Conservation (phyloP, 2,113 vertebrate genomes). For the Thryonomys swinderianus region DNA sequence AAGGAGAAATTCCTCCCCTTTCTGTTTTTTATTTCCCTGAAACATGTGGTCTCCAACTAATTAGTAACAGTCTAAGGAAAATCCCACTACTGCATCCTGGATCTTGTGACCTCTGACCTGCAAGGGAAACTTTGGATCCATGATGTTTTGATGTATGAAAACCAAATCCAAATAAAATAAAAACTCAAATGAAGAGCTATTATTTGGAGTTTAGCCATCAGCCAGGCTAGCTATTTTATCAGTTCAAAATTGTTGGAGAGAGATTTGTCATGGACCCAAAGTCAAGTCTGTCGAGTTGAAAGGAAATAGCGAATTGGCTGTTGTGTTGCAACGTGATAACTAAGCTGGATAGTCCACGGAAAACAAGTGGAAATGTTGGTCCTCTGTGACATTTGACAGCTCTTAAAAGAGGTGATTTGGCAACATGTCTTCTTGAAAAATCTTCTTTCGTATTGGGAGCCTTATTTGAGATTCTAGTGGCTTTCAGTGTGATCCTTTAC, state of each 20-base stretch:
- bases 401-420: not conserved
- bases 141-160: slow-evolving; percentile 73
- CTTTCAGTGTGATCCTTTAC: not conserved
- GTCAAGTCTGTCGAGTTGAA: slow-evolving; percentile 51
- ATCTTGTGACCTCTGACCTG: slow-evolving; percentile 66
- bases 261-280: slow-evolving; percentile 58
- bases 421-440: not conserved
- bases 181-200: slow-evolving; percentile 58
- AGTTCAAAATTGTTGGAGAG: slow-evolving; percentile 6
- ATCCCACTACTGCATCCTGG: slow-evolving; percentile 69
- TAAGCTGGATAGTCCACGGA: slow-evolving; percentile 33
- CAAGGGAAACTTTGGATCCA: slow-evolving; percentile 71
- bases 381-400: not conserved
- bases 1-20: slow-evolving; percentile 65
- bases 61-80: slow-evolving; percentile 75
- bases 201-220: slow-evolving; percentile 57
- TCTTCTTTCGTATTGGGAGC: not conserved
- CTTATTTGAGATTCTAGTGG: not conserved
- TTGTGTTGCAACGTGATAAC: slow-evolving; percentile 36
- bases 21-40: slow-evolving; percentile 76
- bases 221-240: slow-evolving; percentile 53
- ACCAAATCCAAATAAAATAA: slow-evolving; percentile 74
- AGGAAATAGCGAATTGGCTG: not conserved
- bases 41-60: slow-evolving; percentile 68
- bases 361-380: not conserved